Conservation (phyloP, 2,888 invertebrate genomes). For the Micropterix aruncella region DNA sequence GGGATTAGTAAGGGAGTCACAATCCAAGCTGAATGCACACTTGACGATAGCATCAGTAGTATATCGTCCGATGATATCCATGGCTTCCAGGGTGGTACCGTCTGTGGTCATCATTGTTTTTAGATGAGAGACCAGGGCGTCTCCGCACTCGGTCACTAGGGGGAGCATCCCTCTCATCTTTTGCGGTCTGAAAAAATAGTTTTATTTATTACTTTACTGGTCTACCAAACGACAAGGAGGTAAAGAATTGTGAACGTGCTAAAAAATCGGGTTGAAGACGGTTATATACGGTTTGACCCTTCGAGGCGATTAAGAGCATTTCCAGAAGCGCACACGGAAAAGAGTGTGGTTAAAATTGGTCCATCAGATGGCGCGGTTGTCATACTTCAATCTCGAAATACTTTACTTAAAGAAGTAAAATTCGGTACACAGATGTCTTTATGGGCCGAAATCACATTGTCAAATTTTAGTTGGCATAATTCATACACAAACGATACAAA, state of each 20-base stretch:
- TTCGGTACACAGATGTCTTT: no score
- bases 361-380: no score
- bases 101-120: conserved; percentile 1
- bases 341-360: no score
- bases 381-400: no score
- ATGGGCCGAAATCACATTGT: no score
- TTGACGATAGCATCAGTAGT: conserved; percentile 36
- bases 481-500: neutral
- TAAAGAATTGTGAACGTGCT: no score
- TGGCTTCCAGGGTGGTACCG: conserved; percentile 19
- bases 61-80: conserved; percentile 29
- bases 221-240: no score
- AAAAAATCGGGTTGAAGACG: no score
- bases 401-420: no score
- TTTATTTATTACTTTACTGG: no score
- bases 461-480: conserved; percentile 1
- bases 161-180: conserved; percentile 33
- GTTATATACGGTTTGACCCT: no score
- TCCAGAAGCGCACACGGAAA: neutral
- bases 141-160: conserved; percentile 27
- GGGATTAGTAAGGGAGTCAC: conserved; percentile 29
- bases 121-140: conserved; percentile 19
- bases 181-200: conserved; percentile 29
- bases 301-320: no score
- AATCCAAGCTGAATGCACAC: conserved; percentile 32